These are phyloP conservation scores for Triplophysa siluroides DNA, from an alignment of 2,113 vertebrate genomes.

Conservation along the genomic window DNA sequence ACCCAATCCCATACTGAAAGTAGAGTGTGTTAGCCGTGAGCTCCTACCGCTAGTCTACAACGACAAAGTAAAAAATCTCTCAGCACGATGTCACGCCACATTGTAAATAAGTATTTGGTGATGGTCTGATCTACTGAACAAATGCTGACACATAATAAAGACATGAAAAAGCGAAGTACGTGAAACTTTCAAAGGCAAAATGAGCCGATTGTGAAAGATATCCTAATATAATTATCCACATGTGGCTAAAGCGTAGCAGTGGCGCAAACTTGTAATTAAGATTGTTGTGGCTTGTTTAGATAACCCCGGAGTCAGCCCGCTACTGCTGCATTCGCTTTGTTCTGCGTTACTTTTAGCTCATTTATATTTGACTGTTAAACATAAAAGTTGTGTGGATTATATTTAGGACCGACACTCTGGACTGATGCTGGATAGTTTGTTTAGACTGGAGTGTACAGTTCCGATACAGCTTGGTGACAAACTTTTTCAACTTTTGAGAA, in stretches of 20 bases:
- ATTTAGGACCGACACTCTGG: not conserved
- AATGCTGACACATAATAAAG: slow-evolving; percentile 18
- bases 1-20: slow-evolving; percentile 22
- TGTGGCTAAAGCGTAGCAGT: slow-evolving; percentile 17
- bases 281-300: slow-evolving; percentile 31
- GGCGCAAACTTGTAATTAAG: slow-evolving; percentile 36
- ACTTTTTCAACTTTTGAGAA: not conserved
- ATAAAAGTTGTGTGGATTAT: slow-evolving; percentile 18
- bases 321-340: slow-evolving; percentile 2
- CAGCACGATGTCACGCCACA: slow-evolving; percentile 4
- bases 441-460: not conserved
- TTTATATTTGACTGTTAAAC: slow-evolving; percentile 17
- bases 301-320: slow-evolving; percentile 10
- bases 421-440: not conserved
- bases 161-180: slow-evolving; percentile 25
- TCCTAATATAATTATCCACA: slow-evolving; percentile 35
- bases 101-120: slow-evolving; percentile 32
- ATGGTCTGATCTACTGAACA: not conserved
- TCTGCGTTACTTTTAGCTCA: slow-evolving; percentile 12
- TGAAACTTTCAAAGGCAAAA: slow-evolving; percentile 13
- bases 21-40: slow-evolving; percentile 23
- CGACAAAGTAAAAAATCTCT: slow-evolving; percentile 12
- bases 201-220: slow-evolving; percentile 3
- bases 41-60: slow-evolving; percentile 7
- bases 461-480: not conserved